Base-by-base conservation (phyloP, 2,888 invertebrate species). In the Aleiodes leptofemur region DNA sequence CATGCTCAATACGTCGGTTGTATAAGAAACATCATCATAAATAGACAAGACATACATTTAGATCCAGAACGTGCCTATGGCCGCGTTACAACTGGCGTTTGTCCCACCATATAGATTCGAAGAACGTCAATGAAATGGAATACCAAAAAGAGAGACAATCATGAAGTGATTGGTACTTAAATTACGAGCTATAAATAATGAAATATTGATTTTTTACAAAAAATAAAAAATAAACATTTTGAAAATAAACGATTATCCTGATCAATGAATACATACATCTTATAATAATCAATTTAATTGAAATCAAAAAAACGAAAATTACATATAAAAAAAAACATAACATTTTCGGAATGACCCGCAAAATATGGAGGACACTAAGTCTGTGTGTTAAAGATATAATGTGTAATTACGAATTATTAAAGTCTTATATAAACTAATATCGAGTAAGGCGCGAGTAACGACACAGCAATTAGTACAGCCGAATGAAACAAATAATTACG, bases 1-100 rank as follows among this genome's bases (percentile, higher is more conserved):
- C 91, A 92, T 13, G 91, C 93, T 34, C 94, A 94, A 9, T 98
- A 93, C 89, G 94, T 95, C 51, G 96, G 97, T 29, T 96, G 97
- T 86, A 94, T 97, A 61, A 92, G 91, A 70, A 94, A 95, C 85
- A 91, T 96, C 3, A 87, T 91, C 69, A 93, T 96, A 64, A 92
- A 92, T 87, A 77, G 73, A 69, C 92, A 91, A 73, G 89, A 90
- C 55, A 88, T 92, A 51, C 83, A 84, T 8, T 88, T 94, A n/a
- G 90, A 89, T 69, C 90, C 91, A 29, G 91, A 91, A 48, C 93
- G 94, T 78, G 93, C 94, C 5, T 91, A 92, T 55, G 95, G 97
- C 3, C 93, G 94, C 85, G 95, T 97, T 0, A 93, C 94, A 77
- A 91, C 95, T 6, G 95, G 95, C 73, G 93, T 94, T 4, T 98